A percentile compares a stretch with the other conserved stretches of the same genome.
phyloP scores from a whole-genome alignment of 2,113 vertebrate species.

The Cacatua alba region DNA sequence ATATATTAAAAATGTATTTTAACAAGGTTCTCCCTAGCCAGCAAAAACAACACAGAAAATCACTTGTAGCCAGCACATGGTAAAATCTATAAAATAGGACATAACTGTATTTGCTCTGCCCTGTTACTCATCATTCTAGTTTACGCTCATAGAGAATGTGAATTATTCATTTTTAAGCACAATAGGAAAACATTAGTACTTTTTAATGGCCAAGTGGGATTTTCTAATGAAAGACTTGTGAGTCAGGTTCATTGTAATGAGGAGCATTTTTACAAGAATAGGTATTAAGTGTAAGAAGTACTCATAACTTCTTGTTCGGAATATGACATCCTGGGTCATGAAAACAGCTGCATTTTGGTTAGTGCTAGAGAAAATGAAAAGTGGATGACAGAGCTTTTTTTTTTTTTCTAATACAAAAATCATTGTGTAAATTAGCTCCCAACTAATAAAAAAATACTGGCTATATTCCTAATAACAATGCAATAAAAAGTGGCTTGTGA shows the following conservation, averaged over 20 bases:
- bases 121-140: background rate
- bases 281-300: background rate
- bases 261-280: background rate
- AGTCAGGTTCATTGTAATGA: background rate
- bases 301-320: background rate
- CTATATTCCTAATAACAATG: background rate
- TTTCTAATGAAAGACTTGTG: slow-evolving; percentile 5
- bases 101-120: background rate
- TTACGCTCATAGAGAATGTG: background rate
- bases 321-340: background rate
- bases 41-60: background rate
- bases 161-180: slow-evolving; percentile 45
- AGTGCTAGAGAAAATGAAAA: background rate
- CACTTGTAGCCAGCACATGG: rapidly evolving
- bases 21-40: background rate
- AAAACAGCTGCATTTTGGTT: background rate
- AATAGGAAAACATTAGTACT: background rate
- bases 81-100: background rate
- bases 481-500: background rate
- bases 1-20: background rate
- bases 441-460: background rate
- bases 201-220: slow-evolving; percentile 13
- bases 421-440: background rate
- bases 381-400: background rate
- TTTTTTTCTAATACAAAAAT: background rate